Evolutionary conservation across 2,797 vertebrate genomes (phyloP), one percentile per base, ranked within the genome.

Genomic region (Myioborus melanocephalus): DNA sequence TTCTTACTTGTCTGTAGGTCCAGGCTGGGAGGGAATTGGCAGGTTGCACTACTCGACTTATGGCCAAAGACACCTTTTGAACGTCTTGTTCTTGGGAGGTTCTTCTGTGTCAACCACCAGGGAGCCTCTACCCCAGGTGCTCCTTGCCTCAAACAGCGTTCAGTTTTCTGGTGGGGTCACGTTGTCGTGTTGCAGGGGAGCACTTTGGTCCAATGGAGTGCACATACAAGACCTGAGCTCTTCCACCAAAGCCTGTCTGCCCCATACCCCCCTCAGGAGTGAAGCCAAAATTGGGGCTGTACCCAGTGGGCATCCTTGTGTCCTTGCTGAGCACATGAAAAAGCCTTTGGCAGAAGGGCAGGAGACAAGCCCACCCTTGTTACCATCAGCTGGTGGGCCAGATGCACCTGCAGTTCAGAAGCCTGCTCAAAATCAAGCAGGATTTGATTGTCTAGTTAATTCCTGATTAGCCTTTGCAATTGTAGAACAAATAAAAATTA

Each of bases 301-400:
- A 46, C 21, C 8, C n/a, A 11, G 22, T 1, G 1, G 12, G 5
- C 5, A 3, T 53, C 24, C 9, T 1, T 46, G 0, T 32, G 34
- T 89, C 37, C 47, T 52, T n/a, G 41, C 56, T 90, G 26, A 59
- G 28, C 23, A 34, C 7, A 2, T 7, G 5, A n/a, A 47, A 77
- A 16, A 28, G 37, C 13, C 27, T 79, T 79, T 13, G 12, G 27
- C 28, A 63, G 49, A 44, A 65, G 26, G 50, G 34, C 47, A 73
- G 53, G 37, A 83, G 14, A 79, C 9, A 75, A 83, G 7, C 26
- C 32, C 14, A 23, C 15, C 7, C 32, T 60, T 37, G 16, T 39
- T 30, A 30, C 17, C 22, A 59, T 24, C 32, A 26, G 4, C 22
- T 47, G 27, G 19, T 56, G 60, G 26, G 34, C 35, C 37, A 83